Conservation (phyloP, 2,888 invertebrate species). For the Tuta absoluta region DNA sequence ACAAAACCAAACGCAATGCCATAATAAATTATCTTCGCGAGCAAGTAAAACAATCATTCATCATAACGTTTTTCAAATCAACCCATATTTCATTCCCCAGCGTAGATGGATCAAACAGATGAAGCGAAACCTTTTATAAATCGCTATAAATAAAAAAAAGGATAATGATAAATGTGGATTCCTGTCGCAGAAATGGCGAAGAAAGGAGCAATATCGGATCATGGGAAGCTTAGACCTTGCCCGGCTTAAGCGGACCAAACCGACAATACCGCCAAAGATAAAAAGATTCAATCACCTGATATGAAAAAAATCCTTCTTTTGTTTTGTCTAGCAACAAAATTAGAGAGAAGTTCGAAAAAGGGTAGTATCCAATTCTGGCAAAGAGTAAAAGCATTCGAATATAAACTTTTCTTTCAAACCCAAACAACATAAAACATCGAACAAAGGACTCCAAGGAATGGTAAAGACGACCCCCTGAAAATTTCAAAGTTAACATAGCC, state of each 20-base stretch:
- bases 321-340: not conserved
- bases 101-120: conserved; percentile 2
- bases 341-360: conserved; percentile 30
- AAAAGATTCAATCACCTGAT: conserved; percentile 20
- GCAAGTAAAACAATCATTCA: conserved; percentile 4
- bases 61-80: conserved; percentile 9
- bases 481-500: conserved; percentile 34
- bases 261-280: conserved; percentile 22
- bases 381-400: no score
- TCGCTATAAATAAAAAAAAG: conserved; percentile 1
- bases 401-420: not conserved
- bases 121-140: conserved; percentile 16
- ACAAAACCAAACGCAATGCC: not conserved
- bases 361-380: conserved; percentile 31
- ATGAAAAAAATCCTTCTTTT: not conserved
- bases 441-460: conserved; percentile 40
- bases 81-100: conserved; percentile 13
- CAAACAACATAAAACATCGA: conserved; percentile 37
- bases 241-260: conserved; percentile 27
- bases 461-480: conserved; percentile 35
- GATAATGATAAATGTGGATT: conserved; percentile 21
- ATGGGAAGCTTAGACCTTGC: conserved; percentile 21
- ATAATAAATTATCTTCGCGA: conserved; percentile 3
- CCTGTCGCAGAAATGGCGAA: conserved; percentile 1
- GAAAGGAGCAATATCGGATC: conserved; percentile 21